phyloP scores from a whole-genome alignment of 2,113 vertebrate species.

The Oxyura jamaicensis region DNA sequence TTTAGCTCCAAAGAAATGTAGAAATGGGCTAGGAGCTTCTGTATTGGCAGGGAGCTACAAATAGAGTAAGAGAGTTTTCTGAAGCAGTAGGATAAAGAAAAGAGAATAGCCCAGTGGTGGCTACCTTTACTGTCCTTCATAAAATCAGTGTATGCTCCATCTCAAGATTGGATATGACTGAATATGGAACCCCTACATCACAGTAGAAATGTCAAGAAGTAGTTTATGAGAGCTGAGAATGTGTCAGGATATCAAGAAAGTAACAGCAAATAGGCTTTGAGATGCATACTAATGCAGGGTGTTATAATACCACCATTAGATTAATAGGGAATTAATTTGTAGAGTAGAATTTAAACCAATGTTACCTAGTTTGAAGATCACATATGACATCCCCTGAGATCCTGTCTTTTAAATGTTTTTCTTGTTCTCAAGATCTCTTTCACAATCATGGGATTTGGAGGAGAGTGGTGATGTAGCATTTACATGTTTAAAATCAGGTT shows the following conservation, averaged over 20 bases:
- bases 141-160: background rate
- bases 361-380: background rate
- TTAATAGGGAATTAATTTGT: background rate
- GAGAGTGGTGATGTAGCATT: background rate
- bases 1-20: background rate
- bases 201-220: background rate
- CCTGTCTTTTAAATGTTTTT: background rate
- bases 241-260: background rate
- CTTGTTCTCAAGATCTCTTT: background rate
- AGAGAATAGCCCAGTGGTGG: background rate
- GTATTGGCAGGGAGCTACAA: background rate
- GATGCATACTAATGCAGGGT: background rate
- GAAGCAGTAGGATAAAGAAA: background rate
- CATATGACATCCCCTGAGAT: background rate
- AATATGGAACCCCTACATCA: background rate
- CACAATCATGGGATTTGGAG: background rate
- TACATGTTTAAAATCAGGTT: background rate
- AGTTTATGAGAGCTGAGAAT: background rate
- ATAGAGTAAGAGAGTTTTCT: background rate
- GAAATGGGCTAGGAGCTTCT: background rate
- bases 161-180: background rate
- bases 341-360: background rate
- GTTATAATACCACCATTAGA: background rate
- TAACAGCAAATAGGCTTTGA: background rate
- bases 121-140: background rate